Conservation (phyloP, 1,140 invertebrate genomes). For the Pogonomyrmex californicus region DNA sequence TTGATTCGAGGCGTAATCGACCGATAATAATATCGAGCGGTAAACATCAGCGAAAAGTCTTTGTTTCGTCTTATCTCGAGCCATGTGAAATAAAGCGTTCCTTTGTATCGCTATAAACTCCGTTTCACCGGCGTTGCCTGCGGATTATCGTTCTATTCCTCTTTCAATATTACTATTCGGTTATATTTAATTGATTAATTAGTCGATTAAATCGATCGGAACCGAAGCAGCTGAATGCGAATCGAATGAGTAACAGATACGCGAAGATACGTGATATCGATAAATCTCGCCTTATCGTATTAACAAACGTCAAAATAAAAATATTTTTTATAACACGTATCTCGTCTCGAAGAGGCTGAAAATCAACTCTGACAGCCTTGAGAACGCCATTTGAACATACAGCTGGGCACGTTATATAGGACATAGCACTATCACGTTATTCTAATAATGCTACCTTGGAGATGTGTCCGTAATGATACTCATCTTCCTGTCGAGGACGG, state of each 20-base stretch:
- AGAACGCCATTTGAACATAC: neutral
- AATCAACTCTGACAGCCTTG: neutral
- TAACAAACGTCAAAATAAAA: neutral
- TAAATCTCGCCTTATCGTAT: neutral
- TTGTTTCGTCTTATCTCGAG: constrained; percentile 66
- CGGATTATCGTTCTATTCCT: neutral
- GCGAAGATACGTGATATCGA: neutral
- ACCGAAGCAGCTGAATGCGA: neutral
- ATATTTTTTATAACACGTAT: constrained; percentile 2
- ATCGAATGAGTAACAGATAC: neutral
- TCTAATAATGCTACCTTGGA: constrained; percentile 21
- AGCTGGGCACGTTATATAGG: neutral
- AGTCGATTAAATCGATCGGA: neutral
- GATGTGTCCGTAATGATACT: neutral
- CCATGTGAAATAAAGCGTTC: neutral
- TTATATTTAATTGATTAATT: too few relatives aligned
- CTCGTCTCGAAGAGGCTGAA: neutral
- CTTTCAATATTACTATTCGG: neutral
- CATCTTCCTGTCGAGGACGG: constrained; percentile 6
- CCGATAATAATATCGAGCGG: constrained; percentile 24
- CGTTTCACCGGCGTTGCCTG: neutral
- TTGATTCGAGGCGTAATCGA: constrained; percentile 5
- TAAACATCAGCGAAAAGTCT: constrained; percentile 34
- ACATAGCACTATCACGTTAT: constrained; percentile 12
- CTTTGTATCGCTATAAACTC: constrained; percentile 52